These are phyloP conservation scores for Zosterops japonicus DNA, from an alignment of 2,113 vertebrate species.

Conservation along the genomic window DNA sequence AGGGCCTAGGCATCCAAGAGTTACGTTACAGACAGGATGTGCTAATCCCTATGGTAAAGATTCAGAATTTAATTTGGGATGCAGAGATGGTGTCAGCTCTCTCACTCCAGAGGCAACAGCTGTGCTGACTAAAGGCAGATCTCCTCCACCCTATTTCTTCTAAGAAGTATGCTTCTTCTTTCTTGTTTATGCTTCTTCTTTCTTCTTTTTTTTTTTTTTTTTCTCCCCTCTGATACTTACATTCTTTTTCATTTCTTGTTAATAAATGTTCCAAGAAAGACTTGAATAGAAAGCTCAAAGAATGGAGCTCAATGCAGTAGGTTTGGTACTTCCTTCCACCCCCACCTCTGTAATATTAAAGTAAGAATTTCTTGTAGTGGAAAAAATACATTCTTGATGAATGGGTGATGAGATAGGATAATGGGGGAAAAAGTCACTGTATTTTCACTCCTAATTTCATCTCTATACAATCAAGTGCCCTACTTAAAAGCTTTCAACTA, in stretches of 20 bases:
- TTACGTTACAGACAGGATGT: background rate
- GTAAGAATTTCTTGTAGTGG: background rate
- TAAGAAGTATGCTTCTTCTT: background rate
- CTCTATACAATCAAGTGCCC: background rate
- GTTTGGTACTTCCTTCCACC: background rate
- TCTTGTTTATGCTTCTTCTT: background rate
- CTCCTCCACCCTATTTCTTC: background rate
- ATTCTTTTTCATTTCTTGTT: background rate
- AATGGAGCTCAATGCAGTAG: background rate
- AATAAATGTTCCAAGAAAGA: background rate
- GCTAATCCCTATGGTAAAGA: background rate
- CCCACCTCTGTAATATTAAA: background rate
- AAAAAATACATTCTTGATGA: background rate
- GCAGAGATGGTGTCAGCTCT: background rate
- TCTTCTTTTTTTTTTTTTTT: background rate
- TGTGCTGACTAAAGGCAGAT: background rate
- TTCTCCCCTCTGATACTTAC: accelerated
- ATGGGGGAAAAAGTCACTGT: background rate
- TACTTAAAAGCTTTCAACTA: background rate
- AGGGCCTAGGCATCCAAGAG: background rate
- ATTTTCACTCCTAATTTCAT: background rate
- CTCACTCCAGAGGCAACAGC: background rate
- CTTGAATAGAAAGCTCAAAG: background rate
- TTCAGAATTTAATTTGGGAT: background rate
- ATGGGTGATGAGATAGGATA: background rate